Evolutionary conservation across 1,140 invertebrate genomes (phyloP), one percentile per base, ranked within the genome.

Genomic region (Nephotettix cincticeps): DNA sequence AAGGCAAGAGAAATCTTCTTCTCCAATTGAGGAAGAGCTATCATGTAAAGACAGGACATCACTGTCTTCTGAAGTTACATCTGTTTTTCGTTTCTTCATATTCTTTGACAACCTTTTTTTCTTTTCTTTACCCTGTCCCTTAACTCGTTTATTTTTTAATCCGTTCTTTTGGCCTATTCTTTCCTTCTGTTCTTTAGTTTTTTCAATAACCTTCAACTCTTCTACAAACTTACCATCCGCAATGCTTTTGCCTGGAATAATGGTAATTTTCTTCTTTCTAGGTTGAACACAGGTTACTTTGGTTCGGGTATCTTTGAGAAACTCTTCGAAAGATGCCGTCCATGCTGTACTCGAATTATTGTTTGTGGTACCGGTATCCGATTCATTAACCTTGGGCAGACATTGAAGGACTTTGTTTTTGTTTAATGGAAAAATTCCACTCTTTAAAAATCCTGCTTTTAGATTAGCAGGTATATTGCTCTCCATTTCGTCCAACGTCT

Each of bases 401-500:
- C 67, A 51, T 40, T 68, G 21, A 23, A 68, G 67, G 47, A 54
- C 67, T 54, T 68, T 51, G 13, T 68, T 27, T 30, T 51, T 68
- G 67, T 68, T 54, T 23, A 51, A n/a, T 28, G 67, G 67, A 28
- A 40, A 67, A 45, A 67, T 67, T 36, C 27, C 65, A 67, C 65
- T 67, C 65, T 67, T 67, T n/a, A 17, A 19, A 67, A 67, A 67
- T 45, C 65, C 65, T n/a, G 65, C 32, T 67, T 25, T 67, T 27
- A 67, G 27, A 67, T 67, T 67, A 21, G 65, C 43, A 19, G 65
- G 19, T 19, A 67, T 67, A 36, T 67, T 67, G 25, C 19, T 67
- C 6, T 36, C 17, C 36, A 67, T 45, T 21, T 6, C 51, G 28
- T 40, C 14, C 69, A 70, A 36, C 19, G 14, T 17, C 32, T 79